Evolutionary conservation across 2,888 invertebrate genomes (phyloP).

Genomic region (Exocentrus adspersus): DNA sequence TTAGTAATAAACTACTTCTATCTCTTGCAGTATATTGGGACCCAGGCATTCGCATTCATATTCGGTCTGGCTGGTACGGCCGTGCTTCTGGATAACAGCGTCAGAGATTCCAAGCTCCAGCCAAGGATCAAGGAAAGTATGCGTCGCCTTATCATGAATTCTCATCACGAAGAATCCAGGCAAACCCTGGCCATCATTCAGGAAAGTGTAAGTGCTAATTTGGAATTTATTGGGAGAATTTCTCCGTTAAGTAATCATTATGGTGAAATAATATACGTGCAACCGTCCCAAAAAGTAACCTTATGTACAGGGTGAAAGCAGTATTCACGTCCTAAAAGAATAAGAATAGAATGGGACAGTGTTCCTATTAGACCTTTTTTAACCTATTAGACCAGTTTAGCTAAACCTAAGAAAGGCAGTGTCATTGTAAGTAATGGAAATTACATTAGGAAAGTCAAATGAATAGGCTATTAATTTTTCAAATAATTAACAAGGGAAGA

Average conservation of each 20-base stretch:
- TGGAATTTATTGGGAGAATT: conserved; percentile 6
- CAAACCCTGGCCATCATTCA: conserved; percentile 81
- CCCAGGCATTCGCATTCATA: conserved; percentile 77
- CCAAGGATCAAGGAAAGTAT: conserved; percentile 79
- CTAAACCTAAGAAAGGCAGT: too few species aligned
- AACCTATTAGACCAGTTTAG: too few species aligned
- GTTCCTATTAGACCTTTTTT: too few species aligned
- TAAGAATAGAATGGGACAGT: too few species aligned
- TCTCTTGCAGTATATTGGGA: conserved; percentile 74
- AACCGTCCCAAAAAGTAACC: too few species aligned
- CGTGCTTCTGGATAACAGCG: conserved; percentile 81
- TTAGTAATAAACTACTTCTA: background rate
- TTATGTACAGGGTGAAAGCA: too few species aligned
- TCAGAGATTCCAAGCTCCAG: conserved; percentile 82
- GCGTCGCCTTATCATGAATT: conserved; percentile 78
- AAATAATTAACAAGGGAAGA: too few species aligned
- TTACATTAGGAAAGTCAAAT: too few species aligned
- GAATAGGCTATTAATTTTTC: too few species aligned
- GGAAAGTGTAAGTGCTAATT: conserved; percentile 75
- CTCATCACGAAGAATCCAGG: conserved; percentile 75
- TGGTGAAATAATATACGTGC: background rate
- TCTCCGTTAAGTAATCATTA: background rate
- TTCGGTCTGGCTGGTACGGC: conserved; percentile 79
- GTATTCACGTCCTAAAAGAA: too few species aligned
- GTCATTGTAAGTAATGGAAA: too few species aligned